Base-by-base conservation (phyloP, 2,888 invertebrate genomes). In the Parelbella ahira region DNA sequence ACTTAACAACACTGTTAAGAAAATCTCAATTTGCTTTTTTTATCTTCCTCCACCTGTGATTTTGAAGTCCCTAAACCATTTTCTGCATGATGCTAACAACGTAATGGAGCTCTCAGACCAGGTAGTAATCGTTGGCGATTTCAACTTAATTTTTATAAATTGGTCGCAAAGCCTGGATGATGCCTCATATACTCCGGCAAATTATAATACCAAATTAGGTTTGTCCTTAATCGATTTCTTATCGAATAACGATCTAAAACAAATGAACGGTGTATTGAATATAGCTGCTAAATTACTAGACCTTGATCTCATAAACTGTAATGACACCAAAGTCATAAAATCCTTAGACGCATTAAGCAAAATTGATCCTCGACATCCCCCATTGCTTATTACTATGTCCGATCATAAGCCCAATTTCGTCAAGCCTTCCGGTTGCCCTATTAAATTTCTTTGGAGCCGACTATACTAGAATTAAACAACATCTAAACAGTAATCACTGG, bases 381-480 rank as follows among this genome's bases (percentile, higher is more conserved):
- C 21, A 8, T 8, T 50, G 1, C 4, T 48, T n/a, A 21, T 49
- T 6, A 21, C 30, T 1, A 4, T 52, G 3, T 34, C 8, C 1
- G 7, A 5, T n/a, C 1, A 6, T 4, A 29, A 12, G 13, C 9
- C 32, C 8, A 7, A 25, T 6, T 18, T 27, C 6, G 21, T 37
- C 4, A 37, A 37, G 8, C 12, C 37, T 1, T 3, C 4, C 4
- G 1, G 6, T 3, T n/a, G 5, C 6, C 27, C 20, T 4, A 3
- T 48, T 33, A n/a, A 48, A 48, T 11, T 51, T 23, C 7, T 46
- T 23, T 13, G 49, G 44, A 24, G 49, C 49, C n/a, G 41, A 49
- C 32, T 51, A 51, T 25, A 29, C 2, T 8, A 29, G 4, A 1
- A 41, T 51, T 5, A 21, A 34, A 4, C 12, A 12, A 4, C 23